Evolutionary conservation across 2,113 vertebrate species (phyloP), one percentile per base, ranked within the genome.

Genomic region (Gnathonemus longibarbis): DNA sequence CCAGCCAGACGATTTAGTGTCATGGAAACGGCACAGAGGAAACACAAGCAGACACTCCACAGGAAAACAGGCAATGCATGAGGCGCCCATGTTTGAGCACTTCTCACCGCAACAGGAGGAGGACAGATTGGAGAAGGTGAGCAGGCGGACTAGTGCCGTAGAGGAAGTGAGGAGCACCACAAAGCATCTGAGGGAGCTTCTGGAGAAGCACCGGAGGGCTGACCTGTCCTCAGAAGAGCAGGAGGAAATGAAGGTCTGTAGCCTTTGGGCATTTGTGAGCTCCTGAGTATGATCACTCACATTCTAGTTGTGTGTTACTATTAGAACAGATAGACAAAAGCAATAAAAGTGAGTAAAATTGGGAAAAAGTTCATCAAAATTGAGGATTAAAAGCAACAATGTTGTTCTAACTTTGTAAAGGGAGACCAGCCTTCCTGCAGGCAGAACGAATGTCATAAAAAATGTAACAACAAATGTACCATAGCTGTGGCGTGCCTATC

Each of bases 111-210:
- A 15, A 58, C 89, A 99, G 97, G 97, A 99, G 56, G 97, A 98
- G 91, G 97, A 98, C 46, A 97, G 96, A 70, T 93, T 95, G 0
- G 97, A 97, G 87, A 97, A 96, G 90, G 93, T 92, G 42, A 95
- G 94, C 84, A 96, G 93, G 86, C 95, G 97, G 6, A 93, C 92
- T 3, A 94, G 84, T 0, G 91, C 95, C 0, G 93, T 99, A 91
- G 93, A 94, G 45, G 97, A 98, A n/a, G 97, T 97, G 39, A 95
- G 96, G 46, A 96, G 94, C 92, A 95, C 90, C 0, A 94, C 94
- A 88, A 94, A 91, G 52, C 91, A 45, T 31, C 95, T 99, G 90
- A 94, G 91, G 74, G 94, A 96, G 8, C 92, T 97, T 35, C 93
- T 98, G 92, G 91, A 93, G 46, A 66, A 35, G 70, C 94, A 94